Base-by-base conservation (phyloP, 2,797 vertebrate genomes). In the Distichodus sexfasciatus region DNA sequence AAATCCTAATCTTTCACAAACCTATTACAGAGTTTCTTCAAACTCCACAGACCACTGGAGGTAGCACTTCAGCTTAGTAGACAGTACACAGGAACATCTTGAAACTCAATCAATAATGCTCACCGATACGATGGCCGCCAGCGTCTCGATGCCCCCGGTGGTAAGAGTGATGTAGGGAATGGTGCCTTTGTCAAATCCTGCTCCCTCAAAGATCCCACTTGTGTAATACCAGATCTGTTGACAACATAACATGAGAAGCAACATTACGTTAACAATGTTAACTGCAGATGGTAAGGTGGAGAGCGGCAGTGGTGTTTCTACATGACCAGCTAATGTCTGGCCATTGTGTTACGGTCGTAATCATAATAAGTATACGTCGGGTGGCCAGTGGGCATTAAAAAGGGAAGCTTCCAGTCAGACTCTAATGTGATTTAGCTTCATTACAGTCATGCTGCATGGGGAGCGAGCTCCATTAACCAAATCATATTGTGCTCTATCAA, bases 211-310 rank as follows among this genome's bases (percentile, higher is more conserved):
- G 81, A 99, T 96, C 76, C 87, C 93, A 57, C 87, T 97, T 59
- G 96, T 98, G 84, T 98, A 98, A 82, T 96, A 98, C 96, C 96
- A 98, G 74, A 99, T 96, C 97, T 97, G 60, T 6, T 77, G 57
- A 33, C 46, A 63, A 68, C 14, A 71, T 12, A 21, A n/a, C 21
- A 58, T 36, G 53, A 4, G 12, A 33, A 41, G 19, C 19, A 10
- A 2, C 35, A 58, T 15, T n/a, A 12, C 7, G 26, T 11, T 26
- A 12, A 33, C 46, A 54, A n/a, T n/a, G n/a, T n/a, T n/a, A n/a
- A n/a, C n/a, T n/a, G n/a, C n/a, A n/a, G n/a, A n/a, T n/a, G n/a
- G n/a, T n/a, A n/a, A n/a, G n/a, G n/a, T n/a, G n/a, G n/a, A n/a
- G n/a, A n/a, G n/a, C 26, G 31, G 2, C 36, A 38, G 36, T 4